Evolutionary conservation across 2,113 vertebrate genomes (phyloP).

Genomic region (Vombatus ursinus): DNA sequence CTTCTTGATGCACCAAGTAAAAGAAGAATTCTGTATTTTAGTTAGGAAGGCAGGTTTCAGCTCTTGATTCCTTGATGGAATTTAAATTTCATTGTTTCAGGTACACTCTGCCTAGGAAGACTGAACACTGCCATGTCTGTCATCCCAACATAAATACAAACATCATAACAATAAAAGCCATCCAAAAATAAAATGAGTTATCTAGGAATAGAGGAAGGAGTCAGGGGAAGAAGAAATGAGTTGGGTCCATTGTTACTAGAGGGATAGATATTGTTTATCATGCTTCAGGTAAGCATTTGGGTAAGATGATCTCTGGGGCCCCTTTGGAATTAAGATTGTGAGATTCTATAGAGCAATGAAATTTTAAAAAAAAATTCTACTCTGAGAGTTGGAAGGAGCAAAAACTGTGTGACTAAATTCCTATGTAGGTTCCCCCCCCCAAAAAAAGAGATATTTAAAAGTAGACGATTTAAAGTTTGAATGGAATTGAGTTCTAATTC

Average conservation of each 20-base stretch:
- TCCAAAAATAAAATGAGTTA: not conserved
- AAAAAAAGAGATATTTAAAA: not conserved
- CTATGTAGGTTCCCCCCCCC: not conserved
- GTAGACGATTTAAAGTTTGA: not conserved
- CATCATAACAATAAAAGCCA: not conserved
- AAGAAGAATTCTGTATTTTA: not conserved
- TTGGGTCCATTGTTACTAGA: not conserved
- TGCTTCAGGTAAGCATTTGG: no score
- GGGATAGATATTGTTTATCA: not conserved
- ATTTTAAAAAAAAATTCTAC: not conserved
- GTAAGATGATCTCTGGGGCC: not conserved
- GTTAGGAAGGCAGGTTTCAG: not conserved
- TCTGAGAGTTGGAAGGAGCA: not conserved
- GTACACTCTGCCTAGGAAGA: not conserved
- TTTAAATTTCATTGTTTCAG: not conserved
- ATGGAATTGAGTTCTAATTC: not conserved
- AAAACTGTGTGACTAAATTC: not conserved
- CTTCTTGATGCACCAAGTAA: not conserved
- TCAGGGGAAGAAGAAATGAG: not conserved
- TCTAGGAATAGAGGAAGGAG: not conserved
- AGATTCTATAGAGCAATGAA: not conserved
- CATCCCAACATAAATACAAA: not conserved
- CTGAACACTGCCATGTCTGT: not conserved
- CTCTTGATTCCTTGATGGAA: no score
- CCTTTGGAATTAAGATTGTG: not conserved